Evolutionary conservation across 2,888 invertebrate species (phyloP).

Genomic region (Melanchra persicariae): DNA sequence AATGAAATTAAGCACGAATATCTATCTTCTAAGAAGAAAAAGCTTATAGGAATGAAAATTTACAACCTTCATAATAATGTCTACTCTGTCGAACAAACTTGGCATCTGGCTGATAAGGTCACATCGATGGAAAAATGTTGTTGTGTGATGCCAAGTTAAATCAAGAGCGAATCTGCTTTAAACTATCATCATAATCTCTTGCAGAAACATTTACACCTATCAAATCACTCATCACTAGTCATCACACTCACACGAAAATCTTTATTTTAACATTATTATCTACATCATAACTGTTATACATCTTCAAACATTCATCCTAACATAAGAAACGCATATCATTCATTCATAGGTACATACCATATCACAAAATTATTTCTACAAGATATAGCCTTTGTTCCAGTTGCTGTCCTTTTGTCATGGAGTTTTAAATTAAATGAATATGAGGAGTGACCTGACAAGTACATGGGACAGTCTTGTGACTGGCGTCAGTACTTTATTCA

Average conservation of each 20-base stretch:
- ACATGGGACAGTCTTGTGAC: conserved; percentile 15
- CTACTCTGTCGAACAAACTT: conserved; percentile 1
- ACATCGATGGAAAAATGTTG: neutral
- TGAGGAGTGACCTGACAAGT: conserved; percentile 38
- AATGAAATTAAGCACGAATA: conserved; percentile 24
- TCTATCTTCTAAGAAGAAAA: conserved; percentile 32
- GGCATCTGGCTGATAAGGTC: neutral
- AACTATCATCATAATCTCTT: conserved; percentile 5
- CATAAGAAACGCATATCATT: conserved; percentile 32
- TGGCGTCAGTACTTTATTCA: conserved; percentile 6
- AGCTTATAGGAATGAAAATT: conserved; percentile 50
- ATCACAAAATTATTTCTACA: conserved; percentile 57
- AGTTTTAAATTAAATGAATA: conserved; percentile 36
- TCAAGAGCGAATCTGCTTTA: neutral
- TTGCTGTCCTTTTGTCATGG: conserved; percentile 57
- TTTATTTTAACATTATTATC: conserved; percentile 39
- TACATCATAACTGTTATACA: conserved; percentile 46
- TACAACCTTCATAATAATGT: conserved; percentile 32
- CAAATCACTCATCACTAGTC: conserved; percentile 24
- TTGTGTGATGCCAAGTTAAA: conserved; percentile 1
- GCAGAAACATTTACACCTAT: neutral
- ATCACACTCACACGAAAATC: conserved; percentile 7
- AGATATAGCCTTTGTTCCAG: conserved; percentile 44
- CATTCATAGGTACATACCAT: conserved; percentile 38
- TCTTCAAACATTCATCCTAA: conserved; percentile 49